Evolutionary conservation across 2,113 vertebrate genomes (phyloP), one percentile per base, ranked within the genome.

Genomic region (Ciconia maguari): DNA sequence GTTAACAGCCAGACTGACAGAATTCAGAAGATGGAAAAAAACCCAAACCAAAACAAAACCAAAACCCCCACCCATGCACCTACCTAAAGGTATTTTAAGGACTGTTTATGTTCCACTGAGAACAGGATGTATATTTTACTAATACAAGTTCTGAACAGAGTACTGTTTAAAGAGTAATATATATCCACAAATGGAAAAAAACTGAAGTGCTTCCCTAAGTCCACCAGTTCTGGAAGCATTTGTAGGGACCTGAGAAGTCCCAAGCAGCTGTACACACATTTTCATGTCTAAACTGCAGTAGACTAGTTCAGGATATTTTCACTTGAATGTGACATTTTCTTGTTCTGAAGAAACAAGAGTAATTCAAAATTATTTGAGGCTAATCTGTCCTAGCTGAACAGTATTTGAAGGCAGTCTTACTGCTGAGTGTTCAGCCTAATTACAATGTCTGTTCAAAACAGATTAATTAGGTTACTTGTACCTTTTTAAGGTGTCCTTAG

Each of bases 391-490:
- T 76, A 61, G 48, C 48, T 87, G 86, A 87, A 71, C 54, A 90
- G 81, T 55, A 84, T 90, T 57, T 92, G 83, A 89, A 96, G 91
- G 64, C 48, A 92, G 52, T 44, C n/a, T 36, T 69, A 83, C 14
- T 72, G 74, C 54, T 79, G 70, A 96, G 38, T 42, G n/a, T 83
- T 95, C 93, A 96, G 82, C 85, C 92, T 96, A 95, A 96, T 96
- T 96, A 94, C 58, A 94, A 29, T 38, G 85, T 49, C 92, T 82
- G 52, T 84, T 91, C 89, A 94, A 95, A 97, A 95, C 68, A 93
- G 79, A 91, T 83, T 96, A 97, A 96, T 96, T 97, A 94, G 96
- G 96, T 96, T 94, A 94, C 94, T 75, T 93, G 86, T 61, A 87
- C 64, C 94, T 94, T 96, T 97, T 96, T 94, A 95, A 5, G 2